These are phyloP conservation scores for Choloepus didactylus DNA, from an alignment of 2,797 vertebrate genomes.

Conservation along the genomic window DNA sequence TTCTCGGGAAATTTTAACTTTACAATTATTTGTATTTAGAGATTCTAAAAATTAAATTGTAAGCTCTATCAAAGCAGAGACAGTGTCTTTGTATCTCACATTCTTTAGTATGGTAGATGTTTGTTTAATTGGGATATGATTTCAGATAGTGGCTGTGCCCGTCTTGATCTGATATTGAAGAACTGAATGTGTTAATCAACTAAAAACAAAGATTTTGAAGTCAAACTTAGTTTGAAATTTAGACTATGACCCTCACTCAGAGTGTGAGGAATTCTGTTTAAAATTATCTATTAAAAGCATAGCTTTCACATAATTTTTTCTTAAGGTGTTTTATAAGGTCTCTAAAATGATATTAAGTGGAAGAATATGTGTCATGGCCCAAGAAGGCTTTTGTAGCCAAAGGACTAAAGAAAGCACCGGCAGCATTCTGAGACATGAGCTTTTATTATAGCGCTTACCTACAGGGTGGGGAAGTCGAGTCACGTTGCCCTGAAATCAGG, in stretches of 20 bases:
- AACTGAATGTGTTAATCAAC: conserved; percentile 2
- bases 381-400: no score
- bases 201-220: background rate
- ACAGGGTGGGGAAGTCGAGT: no score
- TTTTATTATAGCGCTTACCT: no score
- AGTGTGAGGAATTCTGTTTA: background rate
- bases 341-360: background rate
- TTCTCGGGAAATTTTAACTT: background rate
- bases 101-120: background rate
- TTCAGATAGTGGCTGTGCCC: background rate
- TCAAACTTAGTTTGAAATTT: background rate
- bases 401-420: no score
- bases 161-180: background rate
- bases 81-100: background rate
- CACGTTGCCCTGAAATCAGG: no score
- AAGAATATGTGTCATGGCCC: background rate
- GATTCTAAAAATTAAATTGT: background rate
- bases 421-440: no score
- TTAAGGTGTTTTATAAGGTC: background rate
- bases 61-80: background rate
- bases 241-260: background rate
- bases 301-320: background rate
- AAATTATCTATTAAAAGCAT: conserved; percentile 34
- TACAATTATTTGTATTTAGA: background rate
- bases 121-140: conserved; percentile 5